A percentile compares a stretch with the other conserved stretches of the same genome.
Evolutionary conservation across 2,113 vertebrate genomes (phyloP).

Genomic region (Microcebus ravelobensis): DNA sequence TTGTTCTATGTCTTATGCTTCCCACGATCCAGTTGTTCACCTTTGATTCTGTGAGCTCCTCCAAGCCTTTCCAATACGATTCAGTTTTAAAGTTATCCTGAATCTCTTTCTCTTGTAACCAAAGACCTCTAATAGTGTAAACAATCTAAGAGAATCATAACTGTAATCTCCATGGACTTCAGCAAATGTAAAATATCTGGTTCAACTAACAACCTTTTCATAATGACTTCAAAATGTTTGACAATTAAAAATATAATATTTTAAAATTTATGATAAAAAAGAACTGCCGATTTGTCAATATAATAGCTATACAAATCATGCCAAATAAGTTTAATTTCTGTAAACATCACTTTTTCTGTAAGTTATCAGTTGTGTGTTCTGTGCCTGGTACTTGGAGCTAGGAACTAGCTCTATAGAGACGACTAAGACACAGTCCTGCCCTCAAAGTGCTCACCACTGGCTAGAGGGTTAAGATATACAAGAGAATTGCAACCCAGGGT

Average conservation of each 20-base stretch:
- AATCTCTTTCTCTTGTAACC: not conserved
- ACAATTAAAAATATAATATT: not conserved
- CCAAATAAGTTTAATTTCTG: not conserved
- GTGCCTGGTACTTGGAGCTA: not conserved
- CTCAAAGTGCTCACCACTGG: not conserved
- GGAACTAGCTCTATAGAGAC: not conserved
- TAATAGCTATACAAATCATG: not conserved
- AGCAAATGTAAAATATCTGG: not conserved
- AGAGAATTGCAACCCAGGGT: not conserved
- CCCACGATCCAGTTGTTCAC: not conserved
- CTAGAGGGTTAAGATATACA: not conserved
- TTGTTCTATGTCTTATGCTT: not conserved
- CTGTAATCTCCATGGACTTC: not conserved
- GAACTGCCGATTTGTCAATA: not conserved
- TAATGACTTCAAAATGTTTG: slow-evolving; percentile 17
- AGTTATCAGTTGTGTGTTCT: not conserved
- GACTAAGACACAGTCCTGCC: not conserved
- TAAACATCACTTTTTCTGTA: not conserved
- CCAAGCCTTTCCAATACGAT: not conserved
- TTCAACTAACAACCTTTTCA: not conserved
- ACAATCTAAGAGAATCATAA: not conserved
- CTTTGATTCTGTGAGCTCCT: not conserved
- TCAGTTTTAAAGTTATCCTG: not conserved
- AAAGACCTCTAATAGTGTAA: not conserved
- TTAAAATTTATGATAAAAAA: not conserved